Percentiles rank a stretch among this genome's conserved stretches.
Conservation (phyloP, 2,888 invertebrate species). For the Altica lythri region DNA sequence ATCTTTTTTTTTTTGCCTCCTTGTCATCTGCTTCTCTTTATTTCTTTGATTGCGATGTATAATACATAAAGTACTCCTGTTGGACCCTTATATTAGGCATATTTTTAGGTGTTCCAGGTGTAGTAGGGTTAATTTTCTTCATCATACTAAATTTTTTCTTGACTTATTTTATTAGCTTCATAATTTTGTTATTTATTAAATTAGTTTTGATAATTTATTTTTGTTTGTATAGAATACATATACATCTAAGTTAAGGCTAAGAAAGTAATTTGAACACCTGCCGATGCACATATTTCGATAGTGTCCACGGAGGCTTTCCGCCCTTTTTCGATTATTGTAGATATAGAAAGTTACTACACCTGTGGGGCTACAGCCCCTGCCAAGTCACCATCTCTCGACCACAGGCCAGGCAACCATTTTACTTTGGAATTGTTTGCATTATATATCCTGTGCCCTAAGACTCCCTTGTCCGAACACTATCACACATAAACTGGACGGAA, state of each 20-base stretch:
- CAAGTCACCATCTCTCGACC: constrained; percentile 37
- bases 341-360: constrained; percentile 43
- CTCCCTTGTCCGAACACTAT: constrained; percentile 34
- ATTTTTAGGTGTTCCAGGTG: too few relatives aligned
- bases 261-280: constrained; percentile 24
- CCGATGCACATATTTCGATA: constrained; percentile 32
- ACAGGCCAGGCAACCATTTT: constrained; percentile 38
- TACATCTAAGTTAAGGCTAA: neutral
- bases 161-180: too few relatives aligned
- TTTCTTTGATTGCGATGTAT: too few relatives aligned
- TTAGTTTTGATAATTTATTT: too few relatives aligned
- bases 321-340: constrained; percentile 45
- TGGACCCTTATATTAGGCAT: too few relatives aligned
- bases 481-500: constrained; percentile 42
- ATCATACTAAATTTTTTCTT: too few relatives aligned
- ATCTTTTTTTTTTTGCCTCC: too few relatives aligned
- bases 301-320: constrained; percentile 36
- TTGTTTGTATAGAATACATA: too few relatives aligned
- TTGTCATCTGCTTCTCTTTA: too few relatives aligned
- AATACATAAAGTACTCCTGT: too few relatives aligned
- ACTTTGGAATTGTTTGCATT: constrained; percentile 46
- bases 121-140: too few relatives aligned
- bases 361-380: constrained; percentile 40
- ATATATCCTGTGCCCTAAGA: constrained; percentile 37
- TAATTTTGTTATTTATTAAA: too few relatives aligned